These are phyloP conservation scores for Halesus radiatus DNA, from an alignment of 1,140 invertebrate genomes.

Conservation along the genomic window DNA sequence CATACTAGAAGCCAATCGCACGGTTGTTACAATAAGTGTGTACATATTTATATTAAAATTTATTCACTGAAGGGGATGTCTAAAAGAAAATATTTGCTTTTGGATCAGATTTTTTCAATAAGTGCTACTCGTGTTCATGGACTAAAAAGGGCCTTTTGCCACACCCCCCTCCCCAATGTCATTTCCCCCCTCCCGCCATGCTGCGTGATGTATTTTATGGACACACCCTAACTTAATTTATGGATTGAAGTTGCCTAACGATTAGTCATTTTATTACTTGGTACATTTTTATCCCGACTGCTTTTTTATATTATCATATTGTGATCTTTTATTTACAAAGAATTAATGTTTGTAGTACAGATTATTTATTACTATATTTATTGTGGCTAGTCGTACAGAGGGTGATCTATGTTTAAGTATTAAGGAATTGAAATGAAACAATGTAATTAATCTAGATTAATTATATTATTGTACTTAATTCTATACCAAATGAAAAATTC, in stretches of 20 bases:
- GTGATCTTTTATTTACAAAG: slow-evolving; percentile 12
- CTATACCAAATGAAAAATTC: too few species aligned
- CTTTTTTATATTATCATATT: not conserved
- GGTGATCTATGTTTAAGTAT: slow-evolving; percentile 37
- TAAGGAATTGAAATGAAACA: slow-evolving; percentile 33
- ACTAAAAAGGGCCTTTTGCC: too few species aligned
- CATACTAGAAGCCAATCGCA: too few species aligned
- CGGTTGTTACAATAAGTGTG: too few species aligned
- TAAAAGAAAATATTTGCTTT: too few species aligned
- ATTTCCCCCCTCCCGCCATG: too few species aligned
- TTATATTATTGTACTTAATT: not conserved
- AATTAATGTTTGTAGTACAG: not conserved
- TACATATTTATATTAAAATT: too few species aligned
- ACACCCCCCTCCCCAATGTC: too few species aligned
- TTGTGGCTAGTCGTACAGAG: slow-evolving; percentile 15
- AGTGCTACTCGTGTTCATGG: too few species aligned
- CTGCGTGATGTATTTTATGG: not conserved
- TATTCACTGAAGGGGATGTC: too few species aligned
- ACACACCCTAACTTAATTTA: not conserved
- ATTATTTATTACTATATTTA: too few species aligned
- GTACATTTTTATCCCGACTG: slow-evolving; percentile 16
- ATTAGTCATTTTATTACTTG: not conserved
- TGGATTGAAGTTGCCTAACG: not conserved
- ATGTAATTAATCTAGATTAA: slow-evolving; percentile 34
- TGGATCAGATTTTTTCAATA: too few species aligned